Base-by-base conservation (phyloP, 2,113 vertebrate species). In the Aix galericulata region DNA sequence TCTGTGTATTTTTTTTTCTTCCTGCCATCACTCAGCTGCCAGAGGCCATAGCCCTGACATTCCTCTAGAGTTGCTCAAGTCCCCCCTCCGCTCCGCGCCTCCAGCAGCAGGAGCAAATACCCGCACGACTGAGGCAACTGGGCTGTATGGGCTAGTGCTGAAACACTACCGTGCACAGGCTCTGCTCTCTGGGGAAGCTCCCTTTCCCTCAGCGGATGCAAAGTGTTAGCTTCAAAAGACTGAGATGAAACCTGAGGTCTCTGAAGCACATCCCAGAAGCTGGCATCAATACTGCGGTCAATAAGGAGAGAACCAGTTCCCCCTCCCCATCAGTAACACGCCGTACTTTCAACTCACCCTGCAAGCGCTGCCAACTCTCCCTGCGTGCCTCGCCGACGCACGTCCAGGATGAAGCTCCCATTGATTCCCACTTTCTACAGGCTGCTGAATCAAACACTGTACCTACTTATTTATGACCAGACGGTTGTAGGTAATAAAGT, bases 351-450 rank as follows among this genome's bases (percentile, higher is more conserved):
- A 82, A 22, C 68, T 74, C 34, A 13, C 59, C 5, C 1, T 9
- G 32, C 56, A 55, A 58, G 46, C 0, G 1, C 29, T 53, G 78
- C 44, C 1, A 2, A 36, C 26, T 64, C 42, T 79, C 74, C 55
- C 46, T 9, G 5, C 0, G 1, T 13, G 26, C 22, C 13, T 58
- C 80, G 25, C 48, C 34, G 29, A 77, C 16, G 26, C 44, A 53
- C 32, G 11, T 74, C 48, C 53, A 85, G 40, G 81, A 69, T 32
- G 26, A 83, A 69, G 76, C 34, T 93, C 58, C 44, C 76, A 88
- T 72, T 63, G 85, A 94, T 92, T 89, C 76, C 62, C 74, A 23
- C 74, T 76, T 89, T 73, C 86, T 69, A 29, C 68, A 69, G 38
- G 31, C 18, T 40, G 66, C 40, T 81, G 80, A 69, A 82, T 88